These are phyloP conservation scores for Lithophane leautieri DNA, from an alignment of 2,888 invertebrate species.

Conservation along the genomic window DNA sequence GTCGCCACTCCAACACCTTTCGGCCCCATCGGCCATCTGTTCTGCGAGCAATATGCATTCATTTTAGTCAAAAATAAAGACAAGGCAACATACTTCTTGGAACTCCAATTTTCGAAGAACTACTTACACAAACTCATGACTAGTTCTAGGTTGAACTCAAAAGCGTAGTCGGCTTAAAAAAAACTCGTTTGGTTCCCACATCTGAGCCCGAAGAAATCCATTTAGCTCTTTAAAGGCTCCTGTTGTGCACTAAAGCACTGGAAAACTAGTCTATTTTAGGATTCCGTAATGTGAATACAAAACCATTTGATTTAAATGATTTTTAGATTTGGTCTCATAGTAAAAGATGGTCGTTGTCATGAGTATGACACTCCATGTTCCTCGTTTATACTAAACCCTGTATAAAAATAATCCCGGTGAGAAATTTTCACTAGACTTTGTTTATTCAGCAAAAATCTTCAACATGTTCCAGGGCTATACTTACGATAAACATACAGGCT, in stretches of 20 bases:
- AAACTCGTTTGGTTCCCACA: constrained; percentile 37
- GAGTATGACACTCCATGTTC: too few species aligned
- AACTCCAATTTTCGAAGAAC: not conserved
- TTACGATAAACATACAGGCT: too few species aligned
- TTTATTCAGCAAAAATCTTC: not conserved
- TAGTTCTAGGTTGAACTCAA: constrained; percentile 2
- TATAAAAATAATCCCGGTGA: not conserved
- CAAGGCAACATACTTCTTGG: not conserved
- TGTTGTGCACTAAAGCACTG: constrained; percentile 46
- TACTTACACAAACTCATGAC: constrained; percentile 17
- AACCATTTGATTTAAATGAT: not conserved
- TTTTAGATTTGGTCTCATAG: too few species aligned
- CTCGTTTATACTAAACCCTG: too few species aligned
- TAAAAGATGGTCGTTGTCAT: too few species aligned
- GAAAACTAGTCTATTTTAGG: constrained; percentile 31
- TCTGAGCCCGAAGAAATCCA: constrained; percentile 59
- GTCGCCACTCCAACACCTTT: too few species aligned
- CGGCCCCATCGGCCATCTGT: too few species aligned
- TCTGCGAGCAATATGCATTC: too few species aligned
- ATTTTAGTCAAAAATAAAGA: not conserved
- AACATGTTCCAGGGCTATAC: not conserved
- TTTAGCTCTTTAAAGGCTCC: constrained; percentile 66
- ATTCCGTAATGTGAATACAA: constrained; percentile 6
- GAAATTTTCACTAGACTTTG: not conserved
- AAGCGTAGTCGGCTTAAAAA: constrained; percentile 2